These are phyloP conservation scores for Pempheris klunzingeri DNA, from an alignment of 2,797 vertebrate genomes.

Conservation along the genomic window DNA sequence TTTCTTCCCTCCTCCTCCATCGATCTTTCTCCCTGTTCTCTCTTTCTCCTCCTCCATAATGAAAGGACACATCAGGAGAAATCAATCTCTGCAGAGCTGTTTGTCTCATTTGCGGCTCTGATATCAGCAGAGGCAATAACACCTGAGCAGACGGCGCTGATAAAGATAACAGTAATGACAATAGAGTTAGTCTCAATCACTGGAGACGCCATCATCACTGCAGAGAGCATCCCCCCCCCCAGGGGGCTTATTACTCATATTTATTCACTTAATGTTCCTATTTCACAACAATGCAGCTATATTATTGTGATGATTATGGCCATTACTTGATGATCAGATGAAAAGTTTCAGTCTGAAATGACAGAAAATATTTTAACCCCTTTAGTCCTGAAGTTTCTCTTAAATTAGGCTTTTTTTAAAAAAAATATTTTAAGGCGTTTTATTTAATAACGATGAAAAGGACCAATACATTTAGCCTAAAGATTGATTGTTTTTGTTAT, in stretches of 20 bases:
- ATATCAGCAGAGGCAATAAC: slow-evolving; percentile 15
- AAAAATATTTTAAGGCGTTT: too few species aligned
- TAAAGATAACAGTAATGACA: slow-evolving; percentile 21
- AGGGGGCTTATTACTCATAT: slow-evolving; percentile 3
- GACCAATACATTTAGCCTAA: too few species aligned
- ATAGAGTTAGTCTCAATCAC: slow-evolving; percentile 19
- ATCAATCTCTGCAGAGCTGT: slow-evolving; percentile 31
- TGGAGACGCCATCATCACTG: slow-evolving; percentile 1
- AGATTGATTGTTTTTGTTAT: too few species aligned
- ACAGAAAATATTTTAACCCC: background rate
- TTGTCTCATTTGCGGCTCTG: slow-evolving; percentile 37
- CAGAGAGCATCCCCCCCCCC: background rate
- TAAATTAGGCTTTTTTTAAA: too few species aligned
- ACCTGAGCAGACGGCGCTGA: slow-evolving; percentile 20
- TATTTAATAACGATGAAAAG: too few species aligned
- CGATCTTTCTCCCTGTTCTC: background rate
- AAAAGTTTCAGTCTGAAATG: background rate
- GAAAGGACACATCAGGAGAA: slow-evolving; percentile 31
- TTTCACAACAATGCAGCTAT: too few species aligned
- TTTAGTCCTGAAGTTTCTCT: background rate
- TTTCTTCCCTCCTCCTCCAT: background rate
- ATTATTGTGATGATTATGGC: slow-evolving; percentile 9
- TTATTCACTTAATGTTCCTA: slow-evolving; percentile 4
- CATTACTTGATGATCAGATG: slow-evolving; percentile 2
- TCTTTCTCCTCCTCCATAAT: background rate